phyloP scores from a whole-genome alignment of 64 coral and sea anemone genomes.

The Montipora cactus region DNA sequence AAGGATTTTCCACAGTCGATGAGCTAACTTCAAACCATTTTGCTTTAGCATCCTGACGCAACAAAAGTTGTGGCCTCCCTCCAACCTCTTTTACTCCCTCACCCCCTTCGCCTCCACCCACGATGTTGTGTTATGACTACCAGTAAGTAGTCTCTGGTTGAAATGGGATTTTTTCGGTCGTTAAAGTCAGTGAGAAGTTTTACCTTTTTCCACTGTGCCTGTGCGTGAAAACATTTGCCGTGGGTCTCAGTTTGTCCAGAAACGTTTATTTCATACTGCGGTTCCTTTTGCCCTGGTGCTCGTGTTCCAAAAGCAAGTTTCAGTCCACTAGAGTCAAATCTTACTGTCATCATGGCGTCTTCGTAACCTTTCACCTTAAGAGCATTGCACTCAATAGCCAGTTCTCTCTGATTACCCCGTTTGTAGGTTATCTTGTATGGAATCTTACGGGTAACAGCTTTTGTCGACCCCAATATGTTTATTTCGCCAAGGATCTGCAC shows the following conservation, averaged over 20 bases:
- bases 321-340: neutral
- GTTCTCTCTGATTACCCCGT: neutral
- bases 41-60: neutral
- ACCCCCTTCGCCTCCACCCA: no score
- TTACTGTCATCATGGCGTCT: neutral
- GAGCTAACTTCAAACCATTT: neutral
- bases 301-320: slow-evolving; percentile 21
- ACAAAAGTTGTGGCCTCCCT: no score
- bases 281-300: neutral
- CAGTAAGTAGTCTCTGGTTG: no score
- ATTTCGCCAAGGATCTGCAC: neutral
- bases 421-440: slow-evolving; percentile 9
- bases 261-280: neutral
- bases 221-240: neutral
- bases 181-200: neutral
- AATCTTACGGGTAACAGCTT: neutral
- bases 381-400: neutral
- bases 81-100: no score
- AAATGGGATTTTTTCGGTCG: no score
- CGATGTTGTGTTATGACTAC: no score
- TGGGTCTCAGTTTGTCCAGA: neutral
- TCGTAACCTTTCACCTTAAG: neutral
- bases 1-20: no score
- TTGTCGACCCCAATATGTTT: neutral
- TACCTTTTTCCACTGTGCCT: slow-evolving; percentile 17